Base-by-base conservation (phyloP, 1,140 invertebrate genomes). In the Lanistes nyassanus region DNA sequence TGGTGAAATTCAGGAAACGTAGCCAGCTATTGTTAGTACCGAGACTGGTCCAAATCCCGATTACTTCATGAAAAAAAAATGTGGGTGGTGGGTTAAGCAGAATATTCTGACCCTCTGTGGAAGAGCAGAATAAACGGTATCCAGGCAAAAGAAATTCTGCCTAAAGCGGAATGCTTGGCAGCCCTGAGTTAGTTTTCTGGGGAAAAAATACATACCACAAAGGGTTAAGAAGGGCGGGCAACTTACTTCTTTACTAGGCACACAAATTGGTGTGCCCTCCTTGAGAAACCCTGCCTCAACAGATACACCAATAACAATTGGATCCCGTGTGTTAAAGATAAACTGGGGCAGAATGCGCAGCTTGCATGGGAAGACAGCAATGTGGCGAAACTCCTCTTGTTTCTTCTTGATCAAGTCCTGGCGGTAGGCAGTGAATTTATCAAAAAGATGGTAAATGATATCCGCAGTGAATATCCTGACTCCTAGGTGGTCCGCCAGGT, bases 361-460 rank as follows among this genome's bases (percentile, higher is more conserved):
- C 90, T 98, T 98, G 91, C 97, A 99, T 0, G 98, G 98, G 90
- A 99, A 99, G 31, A 99, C 97, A 21, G 98, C 98, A 75, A 99
- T 83, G 79, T 89, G 93, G 87, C 98, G 98, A 90, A 97, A 95
- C 87, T 99, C 96, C 80, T 98, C 96, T 21, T 97, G 93, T 86
- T 97, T 98, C 87, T 94, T 94, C 83, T 94, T 92, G 85, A 95
- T 97, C n/a, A 99, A 90, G 81, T 99, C 96, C 70, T 99, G 97
- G 71, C 96, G 92, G 88, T 97, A 99, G 26, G 94, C 94, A 78
- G 94, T 97, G 91, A 99, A 99, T 87, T 95, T 95, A 90, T 99
- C 98, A 90, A 99, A 99, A 76, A 99, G 91, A 91, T 99, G 98
- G 91, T 99, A 99, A 85, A 99, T 99, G 87, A 99, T 99, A 89